phyloP scores from a whole-genome alignment of 1,140 invertebrate species.

The Drosophila baimaii region DNA sequence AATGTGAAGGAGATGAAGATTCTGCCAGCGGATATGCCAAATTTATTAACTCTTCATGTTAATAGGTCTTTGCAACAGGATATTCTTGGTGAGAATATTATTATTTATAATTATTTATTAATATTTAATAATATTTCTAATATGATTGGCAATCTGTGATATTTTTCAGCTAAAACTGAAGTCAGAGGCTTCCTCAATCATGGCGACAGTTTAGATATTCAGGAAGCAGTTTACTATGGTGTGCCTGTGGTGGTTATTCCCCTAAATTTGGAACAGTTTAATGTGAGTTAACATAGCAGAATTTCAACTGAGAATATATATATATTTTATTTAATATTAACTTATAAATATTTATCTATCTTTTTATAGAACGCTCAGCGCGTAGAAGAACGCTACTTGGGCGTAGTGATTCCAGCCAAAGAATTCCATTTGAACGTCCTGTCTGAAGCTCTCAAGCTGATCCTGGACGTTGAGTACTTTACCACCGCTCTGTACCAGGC shows the following conservation, averaged over 20 bases:
- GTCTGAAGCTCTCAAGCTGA: neutral
- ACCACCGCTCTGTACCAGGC: slow-evolving; percentile 20
- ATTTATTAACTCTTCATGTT: slow-evolving; percentile 32
- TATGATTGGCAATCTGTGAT: neutral
- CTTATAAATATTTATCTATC: neutral
- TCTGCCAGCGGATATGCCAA: slow-evolving; percentile 6
- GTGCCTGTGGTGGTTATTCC: slow-evolving; percentile 88
- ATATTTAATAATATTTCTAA: too few relatives aligned
- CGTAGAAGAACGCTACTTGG: slow-evolving; percentile 60
- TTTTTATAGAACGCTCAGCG: slow-evolving; percentile 56
- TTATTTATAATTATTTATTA: neutral
- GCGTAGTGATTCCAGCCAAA: slow-evolving; percentile 9
- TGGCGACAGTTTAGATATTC: slow-evolving; percentile 86
- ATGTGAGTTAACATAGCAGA: slow-evolving; percentile 54
- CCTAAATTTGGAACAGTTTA: slow-evolving; percentile 87
- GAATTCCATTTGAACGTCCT: slow-evolving; percentile 12
- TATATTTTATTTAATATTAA: neutral
- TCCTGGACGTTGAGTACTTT: slow-evolving; percentile 28
- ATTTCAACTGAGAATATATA: too few relatives aligned
- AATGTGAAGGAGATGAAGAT: slow-evolving; percentile 51
- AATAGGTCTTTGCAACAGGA: slow-evolving; percentile 67
- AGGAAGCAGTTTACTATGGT: slow-evolving; percentile 86
- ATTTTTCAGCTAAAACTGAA: slow-evolving; percentile 84
- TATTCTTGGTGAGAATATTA: slow-evolving; percentile 49
- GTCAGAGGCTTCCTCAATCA: slow-evolving; percentile 86